phyloP scores from a whole-genome alignment of 2,113 vertebrate genomes.

The Centropus bengalensis region DNA sequence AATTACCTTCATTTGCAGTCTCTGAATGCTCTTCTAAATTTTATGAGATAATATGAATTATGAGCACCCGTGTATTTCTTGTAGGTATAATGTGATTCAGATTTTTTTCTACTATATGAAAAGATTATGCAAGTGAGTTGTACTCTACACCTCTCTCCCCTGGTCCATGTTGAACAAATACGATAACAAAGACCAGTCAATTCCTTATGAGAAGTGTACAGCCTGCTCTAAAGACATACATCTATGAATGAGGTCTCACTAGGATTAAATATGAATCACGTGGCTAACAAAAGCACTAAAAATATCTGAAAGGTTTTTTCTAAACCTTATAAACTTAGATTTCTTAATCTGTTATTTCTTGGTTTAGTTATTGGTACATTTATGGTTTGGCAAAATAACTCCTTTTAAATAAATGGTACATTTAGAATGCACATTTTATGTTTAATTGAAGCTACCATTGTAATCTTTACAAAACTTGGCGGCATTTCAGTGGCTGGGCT shows the following conservation, averaged over 20 bases:
- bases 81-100: background rate
- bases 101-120: background rate
- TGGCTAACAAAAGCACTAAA: background rate
- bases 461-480: conserved; percentile 61
- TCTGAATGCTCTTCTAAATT: conserved; percentile 51
- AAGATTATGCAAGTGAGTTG: background rate
- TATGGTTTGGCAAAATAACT: conserved; percentile 39
- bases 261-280: conserved; percentile 2
- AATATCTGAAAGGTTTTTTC: background rate
- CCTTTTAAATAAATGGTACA: conserved; percentile 41
- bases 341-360: conserved; percentile 28
- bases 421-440: conserved; percentile 44
- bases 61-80: conserved; percentile 29
- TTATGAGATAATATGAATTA: conserved; percentile 56
- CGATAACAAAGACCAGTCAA: background rate
- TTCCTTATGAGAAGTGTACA: background rate
- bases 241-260: background rate
- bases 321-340: background rate
- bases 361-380: conserved; percentile 21
- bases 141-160: background rate
- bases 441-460: conserved; percentile 55
- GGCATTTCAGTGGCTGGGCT: conserved; percentile 35
- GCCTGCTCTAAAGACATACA: background rate
- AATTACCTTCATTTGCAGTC: conserved; percentile 54
- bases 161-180: background rate